A percentile compares a stretch with the other conserved stretches of the same genome.
Conservation (phyloP, 1,140 invertebrate species). For the Pteromalus puparum region DNA sequence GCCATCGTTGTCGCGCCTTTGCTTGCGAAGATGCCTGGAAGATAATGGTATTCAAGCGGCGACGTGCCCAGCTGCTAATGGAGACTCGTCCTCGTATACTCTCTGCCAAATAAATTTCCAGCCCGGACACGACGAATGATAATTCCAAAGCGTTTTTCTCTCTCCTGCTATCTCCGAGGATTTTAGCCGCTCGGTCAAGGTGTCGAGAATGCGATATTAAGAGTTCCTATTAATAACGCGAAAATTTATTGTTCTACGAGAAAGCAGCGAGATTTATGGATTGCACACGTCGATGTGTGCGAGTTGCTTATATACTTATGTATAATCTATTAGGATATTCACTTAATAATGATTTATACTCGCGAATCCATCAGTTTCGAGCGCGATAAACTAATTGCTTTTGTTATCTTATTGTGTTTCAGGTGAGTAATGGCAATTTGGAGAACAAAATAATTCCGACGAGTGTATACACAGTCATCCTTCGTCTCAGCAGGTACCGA, state of each 20-base stretch:
- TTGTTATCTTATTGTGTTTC: constrained; percentile 53
- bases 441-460: constrained; percentile 28
- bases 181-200: constrained; percentile 40
- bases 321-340: constrained; percentile 36
- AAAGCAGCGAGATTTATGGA: constrained; percentile 33
- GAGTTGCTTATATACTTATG: background rate
- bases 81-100: constrained; percentile 26
- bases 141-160: constrained; percentile 34
- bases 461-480: background rate
- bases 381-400: constrained; percentile 46
- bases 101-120: constrained; percentile 48
- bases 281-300: background rate
- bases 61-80: constrained; percentile 42
- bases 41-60: constrained; percentile 45
- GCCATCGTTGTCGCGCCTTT: constrained; percentile 11
- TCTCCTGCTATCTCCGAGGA: background rate
- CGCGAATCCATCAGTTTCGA: constrained; percentile 21
- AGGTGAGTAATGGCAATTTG: constrained; percentile 50
- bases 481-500: background rate
- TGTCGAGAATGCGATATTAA: constrained; percentile 47
- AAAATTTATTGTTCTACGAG: constrained; percentile 38
- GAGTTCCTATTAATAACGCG: constrained; percentile 44
- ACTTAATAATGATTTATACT: constrained; percentile 43
- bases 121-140: constrained; percentile 34
- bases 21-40: constrained; percentile 15